These are phyloP conservation scores for Brachynemurus nebulosus DNA, from an alignment of 2,888 invertebrate species.

Conservation along the genomic window DNA sequence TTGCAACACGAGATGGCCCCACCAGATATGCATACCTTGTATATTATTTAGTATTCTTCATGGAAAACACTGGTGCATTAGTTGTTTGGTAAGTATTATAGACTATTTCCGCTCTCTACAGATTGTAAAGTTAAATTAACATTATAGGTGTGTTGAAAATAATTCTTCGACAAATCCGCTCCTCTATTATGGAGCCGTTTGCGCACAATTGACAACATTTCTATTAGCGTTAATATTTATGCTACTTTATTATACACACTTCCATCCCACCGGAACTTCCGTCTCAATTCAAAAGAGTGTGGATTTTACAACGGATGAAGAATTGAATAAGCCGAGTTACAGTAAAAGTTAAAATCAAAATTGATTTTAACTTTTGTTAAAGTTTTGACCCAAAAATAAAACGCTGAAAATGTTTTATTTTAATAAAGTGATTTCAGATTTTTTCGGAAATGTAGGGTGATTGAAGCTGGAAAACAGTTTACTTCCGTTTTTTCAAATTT, in stretches of 20 bases:
- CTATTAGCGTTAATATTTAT: conserved; percentile 30
- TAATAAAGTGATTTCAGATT: too few species aligned
- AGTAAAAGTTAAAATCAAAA: conserved; percentile 23
- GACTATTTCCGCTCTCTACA: conserved; percentile 7
- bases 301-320: neutral
- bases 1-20: conserved; percentile 44
- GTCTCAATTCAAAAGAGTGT: conserved; percentile 6
- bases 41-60: conserved; percentile 34
- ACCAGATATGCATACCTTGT: conserved; percentile 37
- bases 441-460: too few species aligned
- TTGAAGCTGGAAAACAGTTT: too few species aligned
- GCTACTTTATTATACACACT: conserved; percentile 32
- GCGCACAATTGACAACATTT: conserved; percentile 29
- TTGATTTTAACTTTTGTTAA: too few species aligned
- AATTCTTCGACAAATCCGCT: conserved; percentile 29
- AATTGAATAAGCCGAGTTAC: conserved; percentile 25
- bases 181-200: conserved; percentile 31
- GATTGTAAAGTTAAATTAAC: neutral
- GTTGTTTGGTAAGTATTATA: conserved; percentile 31
- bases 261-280: conserved; percentile 28
- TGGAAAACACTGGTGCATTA: conserved; percentile 34
- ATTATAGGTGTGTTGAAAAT: conserved; percentile 31
- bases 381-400: too few species aligned
- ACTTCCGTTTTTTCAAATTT: too few species aligned
- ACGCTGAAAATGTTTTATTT: too few species aligned